These are phyloP conservation scores for Ophioninae sp. DNA, from an alignment of 2,888 invertebrate species.

Conservation along the genomic window DNA sequence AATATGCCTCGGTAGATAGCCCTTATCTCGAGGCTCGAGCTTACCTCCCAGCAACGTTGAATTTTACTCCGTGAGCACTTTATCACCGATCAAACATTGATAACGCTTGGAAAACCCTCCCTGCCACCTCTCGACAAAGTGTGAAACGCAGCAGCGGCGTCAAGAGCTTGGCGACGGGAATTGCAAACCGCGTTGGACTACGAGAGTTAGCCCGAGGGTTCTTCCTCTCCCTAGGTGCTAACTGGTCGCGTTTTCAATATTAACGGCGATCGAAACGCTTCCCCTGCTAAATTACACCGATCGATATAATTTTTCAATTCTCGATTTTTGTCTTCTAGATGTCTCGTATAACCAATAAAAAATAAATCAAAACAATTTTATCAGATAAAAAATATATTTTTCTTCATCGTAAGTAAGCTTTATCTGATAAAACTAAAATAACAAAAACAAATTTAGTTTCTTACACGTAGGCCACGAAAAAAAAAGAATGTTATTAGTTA, in stretches of 20 bases:
- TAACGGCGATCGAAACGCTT: slow-evolving; percentile 38
- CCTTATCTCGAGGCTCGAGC: slow-evolving; percentile 61
- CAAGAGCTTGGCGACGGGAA: slow-evolving; percentile 21
- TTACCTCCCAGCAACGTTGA: slow-evolving; percentile 61
- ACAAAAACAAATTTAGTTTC: no score
- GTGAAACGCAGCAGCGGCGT: slow-evolving; percentile 35
- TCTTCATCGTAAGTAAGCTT: no score
- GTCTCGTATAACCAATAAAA: no score
- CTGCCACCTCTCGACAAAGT: slow-evolving; percentile 19
- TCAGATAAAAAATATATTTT: no score
- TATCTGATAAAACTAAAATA: no score
- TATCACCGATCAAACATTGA: slow-evolving; percentile 75
- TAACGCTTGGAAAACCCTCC: slow-evolving; percentile 60
- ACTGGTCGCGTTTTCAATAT: slow-evolving; percentile 27
- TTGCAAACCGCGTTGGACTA: slow-evolving; percentile 23
- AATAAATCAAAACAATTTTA: no score
- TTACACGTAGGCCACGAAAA: no score
- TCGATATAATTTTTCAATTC: background rate
- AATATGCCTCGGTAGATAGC: slow-evolving; percentile 51
- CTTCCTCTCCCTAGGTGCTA: slow-evolving; percentile 19
- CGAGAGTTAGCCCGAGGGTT: slow-evolving; percentile 9
- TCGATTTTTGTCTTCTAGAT: no score
- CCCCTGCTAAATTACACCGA: slow-evolving; percentile 19
- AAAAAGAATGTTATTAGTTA: no score
- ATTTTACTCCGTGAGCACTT: slow-evolving; percentile 67